A percentile compares a stretch with the other conserved stretches of the same genome.
phyloP scores from a whole-genome alignment of 1,140 invertebrate genomes.

The Brachionus angularis region DNA sequence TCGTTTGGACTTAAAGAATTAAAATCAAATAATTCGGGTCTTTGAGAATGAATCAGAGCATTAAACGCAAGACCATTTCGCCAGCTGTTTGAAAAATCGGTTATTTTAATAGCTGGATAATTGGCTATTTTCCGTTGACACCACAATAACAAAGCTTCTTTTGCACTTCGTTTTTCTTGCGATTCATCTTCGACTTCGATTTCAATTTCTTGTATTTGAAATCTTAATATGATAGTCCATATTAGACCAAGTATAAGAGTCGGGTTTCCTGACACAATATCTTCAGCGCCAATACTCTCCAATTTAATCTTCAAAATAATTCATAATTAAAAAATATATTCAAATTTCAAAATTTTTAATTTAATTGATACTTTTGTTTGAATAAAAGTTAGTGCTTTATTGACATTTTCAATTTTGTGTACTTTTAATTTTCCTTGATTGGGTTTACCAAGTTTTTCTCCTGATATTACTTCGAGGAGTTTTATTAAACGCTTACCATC shows the following conservation, averaged over 20 bases:
- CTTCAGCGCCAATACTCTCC: conserved; percentile 97
- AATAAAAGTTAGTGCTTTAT: conserved; percentile 92
- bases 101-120: conserved; percentile 72
- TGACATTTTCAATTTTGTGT: conserved; percentile 98
- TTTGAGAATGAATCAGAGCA: conserved; percentile 88
- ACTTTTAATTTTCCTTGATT: conserved; percentile 95
- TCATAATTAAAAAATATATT: conserved; percentile 63
- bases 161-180: conserved; percentile 93
- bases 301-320: conserved; percentile 61
- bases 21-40: conserved; percentile 86
- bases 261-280: conserved; percentile 93
- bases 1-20: conserved; percentile 68
- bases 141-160: conserved; percentile 95
- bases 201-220: conserved; percentile 67
- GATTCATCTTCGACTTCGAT: conserved; percentile 75
- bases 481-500: conserved; percentile 92
- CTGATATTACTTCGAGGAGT: conserved; percentile 95
- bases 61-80: conserved; percentile 89
- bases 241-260: conserved; percentile 92
- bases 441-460: conserved; percentile 90
- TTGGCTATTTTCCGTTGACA: conserved; percentile 92
- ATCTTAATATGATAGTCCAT: conserved; percentile 94
- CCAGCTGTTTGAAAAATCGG: conserved; percentile 80
- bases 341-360: conserved; percentile 41
- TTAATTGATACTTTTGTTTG: conserved; percentile 76